Base-by-base conservation (phyloP, 2,113 vertebrate genomes). In the Taurulus bubalis region DNA sequence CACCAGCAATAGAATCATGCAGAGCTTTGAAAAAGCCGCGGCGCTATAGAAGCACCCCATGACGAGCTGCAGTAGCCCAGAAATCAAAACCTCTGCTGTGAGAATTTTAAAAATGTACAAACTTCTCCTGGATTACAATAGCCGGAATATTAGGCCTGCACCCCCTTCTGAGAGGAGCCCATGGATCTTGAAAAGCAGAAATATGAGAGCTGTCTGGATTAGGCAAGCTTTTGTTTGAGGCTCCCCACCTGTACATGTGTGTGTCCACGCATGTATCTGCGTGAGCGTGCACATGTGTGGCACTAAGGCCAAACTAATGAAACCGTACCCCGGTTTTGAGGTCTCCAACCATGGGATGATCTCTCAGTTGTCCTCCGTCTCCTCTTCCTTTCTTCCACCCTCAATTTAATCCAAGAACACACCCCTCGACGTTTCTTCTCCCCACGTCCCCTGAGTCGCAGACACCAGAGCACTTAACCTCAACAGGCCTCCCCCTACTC, bases 401-500 rank as follows among this genome's bases (percentile, higher is more conserved):
- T 65, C 80, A 58, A 74, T 69, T 84, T 70, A 65, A 70, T 69
- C 80, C 73, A 47, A 72, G 63, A 86, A 71, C 67, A 69, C 75
- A 51, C 32, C 63, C 79, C 80, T 67, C 78, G 64, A 63, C 53
- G 73, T 69, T 74, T 40, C 80, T 77, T 56, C 53, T 72, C 77
- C 75, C 42, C 59, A 56, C 32, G 49, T 91, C 90, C 90, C 90
- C 40, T 14, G 90, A 89, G 90, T 84, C 60, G 26, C 89, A 90
- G 70, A 93, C 87, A 91, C 78, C 87, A 80, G 86, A 92, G 91
- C 95, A 95, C 95, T 95, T 95, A 94, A 94, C 93, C 94, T 91
- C 86, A 79, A 84, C 90, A 91, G 86, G 53, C 76, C 80, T 64
- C 42, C 79, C 65, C 75, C 55, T 71, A 70, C 89, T 88, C 84